Percentiles rank a stretch among this genome's conserved stretches.
phyloP scores from a whole-genome alignment of 2,888 invertebrate genomes.

The Coelopa pilipes region DNA sequence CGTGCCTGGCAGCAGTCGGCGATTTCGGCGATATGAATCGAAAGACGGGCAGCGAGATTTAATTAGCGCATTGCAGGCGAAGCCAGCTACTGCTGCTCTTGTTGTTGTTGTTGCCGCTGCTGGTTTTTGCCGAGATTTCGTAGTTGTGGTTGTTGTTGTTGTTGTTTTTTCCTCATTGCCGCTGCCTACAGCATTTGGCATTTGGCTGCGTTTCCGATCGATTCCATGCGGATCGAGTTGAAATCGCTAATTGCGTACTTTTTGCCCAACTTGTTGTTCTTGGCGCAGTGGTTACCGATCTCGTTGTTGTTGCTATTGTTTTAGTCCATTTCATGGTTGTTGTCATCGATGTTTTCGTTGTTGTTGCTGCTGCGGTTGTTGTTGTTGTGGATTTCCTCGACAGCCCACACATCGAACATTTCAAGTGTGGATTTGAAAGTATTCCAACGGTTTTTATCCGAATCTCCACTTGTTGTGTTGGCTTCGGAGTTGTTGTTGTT shows the following conservation, averaged over 20 bases:
- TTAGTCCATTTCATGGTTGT: no score
- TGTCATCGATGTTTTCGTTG: slow-evolving; percentile 12
- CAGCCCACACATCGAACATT: slow-evolving; percentile 3
- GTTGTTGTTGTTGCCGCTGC: neutral
- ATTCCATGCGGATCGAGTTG: neutral
- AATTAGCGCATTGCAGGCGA: neutral
- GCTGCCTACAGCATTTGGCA: neutral
- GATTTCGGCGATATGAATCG: neutral
- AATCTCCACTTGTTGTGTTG: neutral
- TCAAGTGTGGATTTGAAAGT: slow-evolving; percentile 3
- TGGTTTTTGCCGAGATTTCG: neutral
- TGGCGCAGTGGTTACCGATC: no score
- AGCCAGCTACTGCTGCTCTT: neutral
- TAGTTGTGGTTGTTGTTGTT: no score
- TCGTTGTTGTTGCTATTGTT: no score
- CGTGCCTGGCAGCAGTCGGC: slow-evolving; percentile 39
- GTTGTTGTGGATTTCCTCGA: no score
- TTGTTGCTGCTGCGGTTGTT: no score
- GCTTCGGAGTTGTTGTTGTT: no score
- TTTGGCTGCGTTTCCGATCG: no score
- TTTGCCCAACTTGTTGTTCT: slow-evolving; percentile 31
- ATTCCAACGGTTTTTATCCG: neutral
- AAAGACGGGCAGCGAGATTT: slow-evolving; percentile 10
- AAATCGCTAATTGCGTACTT: slow-evolving; percentile 30
- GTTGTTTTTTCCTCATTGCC: no score